Conservation (phyloP, 2,797 vertebrate genomes). For the Sciaenops ocellatus region DNA sequence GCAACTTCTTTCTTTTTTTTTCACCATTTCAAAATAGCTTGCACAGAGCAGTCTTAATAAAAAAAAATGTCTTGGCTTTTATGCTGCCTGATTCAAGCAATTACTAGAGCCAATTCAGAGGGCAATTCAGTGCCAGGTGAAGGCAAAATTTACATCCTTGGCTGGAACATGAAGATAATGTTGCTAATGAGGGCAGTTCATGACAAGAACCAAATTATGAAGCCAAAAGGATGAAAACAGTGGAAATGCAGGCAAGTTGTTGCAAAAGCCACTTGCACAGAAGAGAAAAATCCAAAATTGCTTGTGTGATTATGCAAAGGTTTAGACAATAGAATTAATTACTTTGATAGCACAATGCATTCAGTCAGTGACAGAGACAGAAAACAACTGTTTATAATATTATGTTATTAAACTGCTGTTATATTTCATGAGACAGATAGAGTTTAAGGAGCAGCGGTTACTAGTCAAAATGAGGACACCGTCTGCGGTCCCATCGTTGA, state of each 20-base stretch:
- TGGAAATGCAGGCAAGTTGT: constrained; percentile 53
- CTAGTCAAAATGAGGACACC: constrained; percentile 71
- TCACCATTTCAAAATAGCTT: constrained; percentile 42
- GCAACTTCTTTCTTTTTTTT: not conserved
- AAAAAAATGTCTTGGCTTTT: constrained; percentile 65
- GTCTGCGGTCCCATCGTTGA: constrained; percentile 63
- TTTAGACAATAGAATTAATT: constrained; percentile 39
- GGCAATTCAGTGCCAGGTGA: constrained; percentile 69
- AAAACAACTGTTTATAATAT: constrained; percentile 38
- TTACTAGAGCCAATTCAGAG: constrained; percentile 70
- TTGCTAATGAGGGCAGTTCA: constrained; percentile 75
- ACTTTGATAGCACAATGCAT: constrained; percentile 36
- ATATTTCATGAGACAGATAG: constrained; percentile 40
- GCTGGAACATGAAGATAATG: constrained; percentile 70
- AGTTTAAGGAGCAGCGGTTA: constrained; percentile 49
- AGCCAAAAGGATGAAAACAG: constrained; percentile 62
- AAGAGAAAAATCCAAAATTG: constrained; percentile 49
- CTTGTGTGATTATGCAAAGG: constrained; percentile 49
- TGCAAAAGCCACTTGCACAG: constrained; percentile 54
- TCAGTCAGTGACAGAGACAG: constrained; percentile 12
- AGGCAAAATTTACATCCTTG: constrained; percentile 71
- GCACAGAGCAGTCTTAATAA: constrained; percentile 60
- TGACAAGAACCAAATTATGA: constrained; percentile 73
- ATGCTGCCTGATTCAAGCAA: constrained; percentile 72
- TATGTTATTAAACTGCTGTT: constrained; percentile 40